Conservation (phyloP, 1,140 invertebrate species). For the Bombus affinis region DNA sequence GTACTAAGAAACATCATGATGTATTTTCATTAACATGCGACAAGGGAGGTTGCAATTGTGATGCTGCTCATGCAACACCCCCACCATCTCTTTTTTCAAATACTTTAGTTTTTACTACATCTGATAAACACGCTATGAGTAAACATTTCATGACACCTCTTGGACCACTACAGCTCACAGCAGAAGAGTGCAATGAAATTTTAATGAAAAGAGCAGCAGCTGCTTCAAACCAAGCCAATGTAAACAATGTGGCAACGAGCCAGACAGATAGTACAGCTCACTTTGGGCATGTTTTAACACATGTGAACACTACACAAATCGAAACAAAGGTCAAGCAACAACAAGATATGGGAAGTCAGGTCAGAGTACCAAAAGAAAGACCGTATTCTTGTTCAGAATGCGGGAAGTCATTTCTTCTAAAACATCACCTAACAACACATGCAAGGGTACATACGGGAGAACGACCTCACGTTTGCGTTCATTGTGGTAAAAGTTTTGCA, state of each 20-base stretch:
- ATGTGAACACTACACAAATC: slow-evolving; percentile 83
- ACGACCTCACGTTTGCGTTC: slow-evolving; percentile 90
- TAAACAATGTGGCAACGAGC: slow-evolving; percentile 77
- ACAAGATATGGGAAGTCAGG: slow-evolving; percentile 84
- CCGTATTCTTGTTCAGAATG: slow-evolving; percentile 92
- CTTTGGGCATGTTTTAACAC: slow-evolving; percentile 80
- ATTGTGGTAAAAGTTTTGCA: slow-evolving; percentile 93
- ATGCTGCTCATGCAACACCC: slow-evolving; percentile 77
- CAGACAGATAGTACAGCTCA: slow-evolving; percentile 81
- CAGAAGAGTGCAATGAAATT: slow-evolving; percentile 90
- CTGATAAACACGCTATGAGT: slow-evolving; percentile 79
- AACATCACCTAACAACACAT: slow-evolving; percentile 92
- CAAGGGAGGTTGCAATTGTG: slow-evolving; percentile 80
- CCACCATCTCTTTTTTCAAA: slow-evolving; percentile 78
- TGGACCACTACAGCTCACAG: slow-evolving; percentile 87
- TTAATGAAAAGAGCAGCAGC: slow-evolving; percentile 86
- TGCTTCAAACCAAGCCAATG: slow-evolving; percentile 74
- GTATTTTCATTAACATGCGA: slow-evolving; percentile 79
- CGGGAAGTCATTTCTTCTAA: slow-evolving; percentile 91
- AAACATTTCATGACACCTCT: slow-evolving; percentile 86
- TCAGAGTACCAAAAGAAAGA: slow-evolving; percentile 86
- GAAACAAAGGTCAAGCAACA: slow-evolving; percentile 84
- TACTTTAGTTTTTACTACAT: slow-evolving; percentile 79
- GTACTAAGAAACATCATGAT: slow-evolving; percentile 79
- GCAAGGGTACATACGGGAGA: slow-evolving; percentile 91